A percentile compares a stretch with the other conserved stretches of the same genome.
Conservation (phyloP, 2,113 vertebrate genomes). For the Numenius arquata region DNA sequence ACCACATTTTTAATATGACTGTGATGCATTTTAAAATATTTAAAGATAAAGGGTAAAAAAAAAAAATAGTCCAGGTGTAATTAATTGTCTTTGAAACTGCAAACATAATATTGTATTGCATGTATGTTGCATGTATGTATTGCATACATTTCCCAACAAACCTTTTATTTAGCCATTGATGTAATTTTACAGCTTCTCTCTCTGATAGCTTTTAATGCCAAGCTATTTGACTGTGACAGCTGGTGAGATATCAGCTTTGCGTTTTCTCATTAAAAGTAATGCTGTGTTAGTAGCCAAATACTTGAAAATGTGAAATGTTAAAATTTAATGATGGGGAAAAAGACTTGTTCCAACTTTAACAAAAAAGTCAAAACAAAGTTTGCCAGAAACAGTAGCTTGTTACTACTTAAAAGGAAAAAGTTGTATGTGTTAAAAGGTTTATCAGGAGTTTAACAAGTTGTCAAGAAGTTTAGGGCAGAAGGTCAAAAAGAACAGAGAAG, state of each 20-base stretch:
- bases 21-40: not conserved
- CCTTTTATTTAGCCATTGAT: slow-evolving; percentile 60
- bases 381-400: slow-evolving; percentile 24
- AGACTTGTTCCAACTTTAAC: slow-evolving; percentile 50
- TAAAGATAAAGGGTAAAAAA: not conserved
- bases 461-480: not conserved
- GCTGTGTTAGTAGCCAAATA: slow-evolving; percentile 72
- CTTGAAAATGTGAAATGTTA: slow-evolving; percentile 71
- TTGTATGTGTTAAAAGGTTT: not conserved
- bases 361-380: slow-evolving; percentile 39
- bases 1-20: not conserved
- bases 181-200: slow-evolving; percentile 51
- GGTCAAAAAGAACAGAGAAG: not conserved
- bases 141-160: slow-evolving; percentile 46
- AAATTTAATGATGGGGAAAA: slow-evolving; percentile 71
- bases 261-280: slow-evolving; percentile 77
- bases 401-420: not conserved
- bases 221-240: slow-evolving; percentile 71
- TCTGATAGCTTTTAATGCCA: slow-evolving; percentile 64
- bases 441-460: not conserved
- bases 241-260: slow-evolving; percentile 70
- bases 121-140: too few relatives aligned
- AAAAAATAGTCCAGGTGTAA: not conserved
- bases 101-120: too few relatives aligned
- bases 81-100: slow-evolving; percentile 40